Base-by-base conservation (phyloP, 2,113 vertebrate genomes). In the Cygnus buccinator region DNA sequence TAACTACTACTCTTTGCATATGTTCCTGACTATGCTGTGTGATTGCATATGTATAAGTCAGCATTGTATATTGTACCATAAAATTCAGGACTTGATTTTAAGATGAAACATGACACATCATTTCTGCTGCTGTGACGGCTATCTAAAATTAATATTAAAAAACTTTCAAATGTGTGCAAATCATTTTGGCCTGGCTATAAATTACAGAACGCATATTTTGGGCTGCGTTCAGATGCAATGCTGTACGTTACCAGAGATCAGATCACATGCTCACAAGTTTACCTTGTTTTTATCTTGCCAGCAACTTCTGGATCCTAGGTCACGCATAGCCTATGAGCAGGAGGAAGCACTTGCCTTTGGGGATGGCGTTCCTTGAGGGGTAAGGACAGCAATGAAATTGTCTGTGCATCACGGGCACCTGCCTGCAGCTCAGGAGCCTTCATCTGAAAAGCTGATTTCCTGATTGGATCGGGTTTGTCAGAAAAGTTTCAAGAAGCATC, bases 381-480 rank as follows among this genome's bases (percentile, higher is more conserved):
- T 39, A 18, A 23, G 84, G 41, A 18, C 77, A 73, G 91, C 72
- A 1, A 55, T 43, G 89, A 52, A 1, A 11, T 23, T 28, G 37
- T 57, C 66, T 31, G 63, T 31, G 35, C 55, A 9, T 37, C 31
- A 1, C 17, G 25, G 65, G 13, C 37, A 48, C 7, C 1, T 25
- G 16, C 58, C 57, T 31, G 62, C 46, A 59, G 63, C 67, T 89
- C 4, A 1, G 28, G 44, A 33, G 22, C 16, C 0, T 33, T 48
- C 39, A 4, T 17, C 17, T 12, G 87, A 25, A 18, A 77, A 85
- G 6, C 66, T 58, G 6, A 2, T 81, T 48, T 68, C 22, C n/a
- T 21, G 20, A 23, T 3, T 0, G 2, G 62, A 41, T 16, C 0
- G 8, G 77, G 19, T 59, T 72, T 35, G 48, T 22, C 67, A 28